Evolutionary conservation across 1,140 invertebrate species (phyloP).

Genomic region (Temnothorax curvispinosus): DNA sequence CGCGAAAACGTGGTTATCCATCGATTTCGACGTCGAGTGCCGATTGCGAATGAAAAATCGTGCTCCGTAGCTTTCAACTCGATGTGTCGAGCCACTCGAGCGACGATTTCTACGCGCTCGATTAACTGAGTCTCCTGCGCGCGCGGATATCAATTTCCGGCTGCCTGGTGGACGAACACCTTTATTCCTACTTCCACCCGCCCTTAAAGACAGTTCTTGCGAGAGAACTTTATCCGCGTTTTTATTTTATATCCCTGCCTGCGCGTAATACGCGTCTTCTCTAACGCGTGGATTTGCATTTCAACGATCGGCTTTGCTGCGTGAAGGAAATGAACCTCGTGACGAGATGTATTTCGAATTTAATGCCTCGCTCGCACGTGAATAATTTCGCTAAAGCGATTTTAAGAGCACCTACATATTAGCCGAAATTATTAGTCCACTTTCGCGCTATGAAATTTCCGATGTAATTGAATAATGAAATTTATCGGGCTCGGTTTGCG

Average conservation of each 20-base stretch:
- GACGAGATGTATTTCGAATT: slow-evolving; percentile 53
- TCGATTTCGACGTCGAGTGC: slow-evolving; percentile 58
- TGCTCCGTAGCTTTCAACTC: slow-evolving; percentile 56
- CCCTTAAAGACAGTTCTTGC: slow-evolving; percentile 23
- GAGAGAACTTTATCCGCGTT: slow-evolving; percentile 43
- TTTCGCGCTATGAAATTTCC: slow-evolving; percentile 38
- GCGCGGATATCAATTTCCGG: slow-evolving; percentile 70
- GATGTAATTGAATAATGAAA: slow-evolving; percentile 36
- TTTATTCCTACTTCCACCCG: slow-evolving; percentile 36
- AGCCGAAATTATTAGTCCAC: slow-evolving; percentile 22
- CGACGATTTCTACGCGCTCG: slow-evolving; percentile 64
- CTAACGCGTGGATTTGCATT: slow-evolving; percentile 47
- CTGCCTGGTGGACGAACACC: slow-evolving; percentile 51
- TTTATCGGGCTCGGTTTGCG: slow-evolving; percentile 2
- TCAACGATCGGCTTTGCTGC: slow-evolving; percentile 23
- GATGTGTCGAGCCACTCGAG: slow-evolving; percentile 48
- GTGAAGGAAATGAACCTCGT: slow-evolving; percentile 48
- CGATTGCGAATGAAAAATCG: slow-evolving; percentile 68
- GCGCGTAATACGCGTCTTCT: slow-evolving; percentile 6
- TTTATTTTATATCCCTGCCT: slow-evolving; percentile 57
- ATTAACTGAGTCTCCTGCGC: slow-evolving; percentile 61
- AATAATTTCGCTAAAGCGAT: slow-evolving; percentile 51
- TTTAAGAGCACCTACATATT: slow-evolving; percentile 30
- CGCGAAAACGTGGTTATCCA: slow-evolving; percentile 62
- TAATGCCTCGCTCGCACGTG: not conserved